Evolutionary conservation across 2,888 invertebrate species (phyloP), one percentile per base, ranked within the genome.

Genomic region (Dione juno): DNA sequence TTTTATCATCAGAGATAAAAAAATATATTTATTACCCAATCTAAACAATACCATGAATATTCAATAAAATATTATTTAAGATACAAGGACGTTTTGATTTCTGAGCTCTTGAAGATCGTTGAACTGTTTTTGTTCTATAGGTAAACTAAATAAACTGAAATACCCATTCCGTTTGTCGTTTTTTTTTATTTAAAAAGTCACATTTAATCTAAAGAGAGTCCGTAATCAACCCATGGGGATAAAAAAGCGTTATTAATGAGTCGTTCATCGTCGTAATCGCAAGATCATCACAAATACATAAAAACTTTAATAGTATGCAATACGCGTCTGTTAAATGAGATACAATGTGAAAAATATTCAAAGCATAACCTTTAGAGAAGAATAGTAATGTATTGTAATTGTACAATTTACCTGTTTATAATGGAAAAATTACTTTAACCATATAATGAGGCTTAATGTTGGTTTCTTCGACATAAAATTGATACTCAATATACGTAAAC

Each of bases 321-420:
- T 35, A 54, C 35, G 35, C n/a, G n/a, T 35, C n/a, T 37, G n/a
- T 54, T 9, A 54, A 54, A 54, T 53, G 53, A 35, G 35, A 53
- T 53, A 53, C 35, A 53, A 53, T 54, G 54, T 37, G 54, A 37
- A 54, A 54, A 37, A 54, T 54, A 54, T 54, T 37, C 54, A 54
- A 54, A 54, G 11, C 35, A 14, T 54, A 37, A 54, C 37, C 53
- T 54, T 54, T 35, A 54, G 35, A 35, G 35, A 54, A 14, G 53
- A 13, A 9, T 54, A 35, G 53, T 28, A 2, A 53, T 14, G 53
- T 43, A 59, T 59, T 43, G 21, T 14, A 21, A 43, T 43, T 14
- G 21, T 43, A 43, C 10, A 9, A 28, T 43, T 43, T 59, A 59
- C 59, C 6, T 59, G 28, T 59, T 43, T 43, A 21, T 28, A 59